Evolutionary conservation across 2,113 vertebrate genomes (phyloP).

Genomic region (Tauraco erythrolophus): DNA sequence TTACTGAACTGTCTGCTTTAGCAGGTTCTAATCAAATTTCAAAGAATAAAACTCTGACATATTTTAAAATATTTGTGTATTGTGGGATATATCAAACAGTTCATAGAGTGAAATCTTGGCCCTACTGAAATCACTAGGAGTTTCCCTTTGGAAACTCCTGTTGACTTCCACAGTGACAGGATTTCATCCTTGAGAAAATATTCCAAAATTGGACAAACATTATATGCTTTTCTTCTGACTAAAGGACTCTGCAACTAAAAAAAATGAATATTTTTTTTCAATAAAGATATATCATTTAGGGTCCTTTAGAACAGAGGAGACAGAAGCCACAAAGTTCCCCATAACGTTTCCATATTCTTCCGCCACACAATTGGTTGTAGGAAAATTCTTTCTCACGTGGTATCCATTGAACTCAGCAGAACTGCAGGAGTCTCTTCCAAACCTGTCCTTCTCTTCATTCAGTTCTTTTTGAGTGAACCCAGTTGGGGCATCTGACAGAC

Average conservation of each 20-base stretch:
- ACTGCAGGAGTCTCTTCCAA: neutral
- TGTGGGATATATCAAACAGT: conserved; percentile 47
- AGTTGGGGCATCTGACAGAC: neutral
- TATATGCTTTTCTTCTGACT: neutral
- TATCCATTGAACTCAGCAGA: neutral
- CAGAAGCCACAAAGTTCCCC: neutral
- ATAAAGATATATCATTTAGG: neutral
- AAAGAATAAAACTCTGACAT: conserved; percentile 35
- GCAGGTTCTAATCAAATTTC: conserved; percentile 65
- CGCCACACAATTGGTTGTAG: neutral
- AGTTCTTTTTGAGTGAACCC: neutral
- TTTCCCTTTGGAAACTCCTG: neutral
- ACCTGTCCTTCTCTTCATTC: neutral
- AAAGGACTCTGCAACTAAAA: neutral
- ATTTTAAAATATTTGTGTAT: conserved; percentile 52
- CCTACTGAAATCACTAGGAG: neutral
- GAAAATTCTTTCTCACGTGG: neutral
- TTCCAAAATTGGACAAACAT: neutral
- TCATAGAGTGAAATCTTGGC: neutral
- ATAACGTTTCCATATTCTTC: neutral
- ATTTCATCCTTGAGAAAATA: neutral
- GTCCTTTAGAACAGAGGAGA: neutral
- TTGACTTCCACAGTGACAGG: neutral
- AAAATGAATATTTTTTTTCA: neutral
- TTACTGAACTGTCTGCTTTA: conserved; percentile 59